Evolutionary conservation across 2,797 vertebrate species (phyloP), one percentile per base, ranked within the genome.

Genomic region (Gambusia yucatana): DNA sequence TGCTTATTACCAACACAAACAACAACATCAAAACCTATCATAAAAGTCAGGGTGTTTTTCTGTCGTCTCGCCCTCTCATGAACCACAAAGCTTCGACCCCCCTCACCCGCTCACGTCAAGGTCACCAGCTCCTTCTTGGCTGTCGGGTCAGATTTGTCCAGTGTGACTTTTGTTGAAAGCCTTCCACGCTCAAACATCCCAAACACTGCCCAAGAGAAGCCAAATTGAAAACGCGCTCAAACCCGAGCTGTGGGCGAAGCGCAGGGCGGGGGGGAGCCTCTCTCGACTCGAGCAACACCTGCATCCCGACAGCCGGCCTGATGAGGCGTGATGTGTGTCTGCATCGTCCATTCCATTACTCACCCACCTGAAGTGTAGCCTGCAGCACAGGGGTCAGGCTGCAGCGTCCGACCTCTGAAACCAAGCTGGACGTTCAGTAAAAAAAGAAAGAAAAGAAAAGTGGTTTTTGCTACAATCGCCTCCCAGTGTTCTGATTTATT

Each of bases 61-160:
- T 65, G 25, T 36, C 46, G 47, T 88, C 61, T 87, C 79, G 55
- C 87, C 69, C 85, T 84, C 73, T 77, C 48, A 79, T 59, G 69
- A 80, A 82, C 75, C 39, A 73, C 46, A 50, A 76, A 80, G 73
- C 63, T 46, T 46, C 1, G 0, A 47, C 71, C 76, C 63, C 73
- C 75, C 36, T 78, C 55, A 73, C 48, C 73, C 77, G 67, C 80
- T 86, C 84, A 73, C 43, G 28, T 77, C 14, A n/a, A 83, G 90
- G 90, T 91, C 73, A 72, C 30, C 0, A 30, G 81, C 85, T 88
- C 86, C 41, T 83, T 33, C 78, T 87, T 69, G 46, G 69, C 81
- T 87, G 92, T 92, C 88, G 8, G 85, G 85, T 88, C 72, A 48
- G 55, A 91, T 93, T 89, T 89, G 84, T 92, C 89, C 83, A 36